A percentile compares a stretch with the other conserved stretches of the same genome.
Conservation (phyloP, 1,140 invertebrate genomes). For the Propsilocerus akamusi region DNA sequence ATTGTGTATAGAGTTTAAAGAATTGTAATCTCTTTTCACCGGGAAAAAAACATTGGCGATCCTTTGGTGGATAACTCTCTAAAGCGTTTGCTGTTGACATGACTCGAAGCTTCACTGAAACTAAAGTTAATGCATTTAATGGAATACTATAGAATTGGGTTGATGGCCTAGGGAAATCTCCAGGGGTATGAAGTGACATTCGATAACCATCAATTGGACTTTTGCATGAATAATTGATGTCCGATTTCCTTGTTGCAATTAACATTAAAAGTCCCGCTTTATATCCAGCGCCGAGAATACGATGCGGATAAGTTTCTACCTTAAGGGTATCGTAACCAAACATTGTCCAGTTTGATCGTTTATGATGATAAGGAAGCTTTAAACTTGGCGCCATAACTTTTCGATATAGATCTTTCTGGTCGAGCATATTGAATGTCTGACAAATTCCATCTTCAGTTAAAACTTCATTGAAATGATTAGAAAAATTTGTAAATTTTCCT, state of each 20-base stretch:
- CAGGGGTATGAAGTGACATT: conserved; percentile 35
- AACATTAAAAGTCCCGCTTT: background rate
- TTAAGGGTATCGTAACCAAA: background rate
- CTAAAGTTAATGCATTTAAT: conserved; percentile 30
- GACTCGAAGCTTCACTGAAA: conserved; percentile 33
- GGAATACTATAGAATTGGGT: conserved; percentile 34
- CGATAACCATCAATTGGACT: conserved; percentile 10
- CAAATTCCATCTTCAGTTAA: background rate
- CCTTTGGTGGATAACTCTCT: conserved; percentile 24
- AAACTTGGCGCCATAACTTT: background rate
- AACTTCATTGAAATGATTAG: background rate
- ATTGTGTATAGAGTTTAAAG: conserved; percentile 39
- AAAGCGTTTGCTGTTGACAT: conserved; percentile 36
- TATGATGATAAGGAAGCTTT: too few relatives aligned
- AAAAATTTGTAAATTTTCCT: too few relatives aligned
- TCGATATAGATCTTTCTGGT: background rate
- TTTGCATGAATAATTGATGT: background rate
- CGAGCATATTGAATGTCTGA: background rate
- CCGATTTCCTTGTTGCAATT: background rate
- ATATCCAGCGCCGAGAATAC: background rate
- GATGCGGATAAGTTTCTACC: background rate
- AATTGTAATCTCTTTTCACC: conserved; percentile 30
- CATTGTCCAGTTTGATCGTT: background rate
- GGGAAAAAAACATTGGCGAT: conserved; percentile 36
- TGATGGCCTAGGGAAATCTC: conserved; percentile 32